Percentiles rank a stretch among this genome's conserved stretches.
These are phyloP conservation scores for Catocala sponsa DNA, from an alignment of 2,888 invertebrate genomes.

Conservation along the genomic window DNA sequence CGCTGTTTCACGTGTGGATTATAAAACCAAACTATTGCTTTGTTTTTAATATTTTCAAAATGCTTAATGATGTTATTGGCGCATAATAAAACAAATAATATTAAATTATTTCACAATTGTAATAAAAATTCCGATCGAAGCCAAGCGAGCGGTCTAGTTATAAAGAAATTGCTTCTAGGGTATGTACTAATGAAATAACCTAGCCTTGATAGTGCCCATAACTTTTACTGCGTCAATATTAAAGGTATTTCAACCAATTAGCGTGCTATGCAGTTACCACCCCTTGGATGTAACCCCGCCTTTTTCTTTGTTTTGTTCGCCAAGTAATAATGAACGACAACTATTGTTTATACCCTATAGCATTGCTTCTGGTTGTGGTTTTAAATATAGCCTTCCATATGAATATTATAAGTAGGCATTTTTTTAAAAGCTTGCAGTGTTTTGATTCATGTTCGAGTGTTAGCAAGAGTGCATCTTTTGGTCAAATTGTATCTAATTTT, in stretches of 20 bases:
- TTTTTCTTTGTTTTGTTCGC: conserved; percentile 55
- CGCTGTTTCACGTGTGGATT: not conserved
- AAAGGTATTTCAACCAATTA: conserved; percentile 71
- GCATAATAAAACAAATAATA: not conserved
- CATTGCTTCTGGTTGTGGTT: not conserved
- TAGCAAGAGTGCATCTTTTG: too few species aligned
- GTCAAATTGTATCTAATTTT: too few species aligned
- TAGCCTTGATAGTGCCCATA: conserved; percentile 44
- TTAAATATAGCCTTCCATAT: not conserved
- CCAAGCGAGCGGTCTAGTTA: conserved; percentile 2
- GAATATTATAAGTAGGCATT: not conserved
- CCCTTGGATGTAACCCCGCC: conserved; percentile 70
- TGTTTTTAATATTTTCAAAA: too few species aligned
- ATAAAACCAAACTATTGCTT: too few species aligned
- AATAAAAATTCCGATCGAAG: conserved; percentile 16
- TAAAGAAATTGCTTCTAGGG: conserved; percentile 21
- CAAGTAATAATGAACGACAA: conserved; percentile 59
- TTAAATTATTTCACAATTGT: not conserved
- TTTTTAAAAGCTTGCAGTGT: too few species aligned
- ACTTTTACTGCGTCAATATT: conserved; percentile 56
- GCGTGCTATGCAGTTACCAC: conserved; percentile 64
- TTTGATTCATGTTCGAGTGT: too few species aligned
- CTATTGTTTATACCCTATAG: conserved; percentile 62
- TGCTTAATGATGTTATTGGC: too few species aligned
- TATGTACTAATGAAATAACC: conserved; percentile 47